Conservation (phyloP, 37 sponge, comb jelly and placozoan genomes). For the Eunapius fragilis region DNA sequence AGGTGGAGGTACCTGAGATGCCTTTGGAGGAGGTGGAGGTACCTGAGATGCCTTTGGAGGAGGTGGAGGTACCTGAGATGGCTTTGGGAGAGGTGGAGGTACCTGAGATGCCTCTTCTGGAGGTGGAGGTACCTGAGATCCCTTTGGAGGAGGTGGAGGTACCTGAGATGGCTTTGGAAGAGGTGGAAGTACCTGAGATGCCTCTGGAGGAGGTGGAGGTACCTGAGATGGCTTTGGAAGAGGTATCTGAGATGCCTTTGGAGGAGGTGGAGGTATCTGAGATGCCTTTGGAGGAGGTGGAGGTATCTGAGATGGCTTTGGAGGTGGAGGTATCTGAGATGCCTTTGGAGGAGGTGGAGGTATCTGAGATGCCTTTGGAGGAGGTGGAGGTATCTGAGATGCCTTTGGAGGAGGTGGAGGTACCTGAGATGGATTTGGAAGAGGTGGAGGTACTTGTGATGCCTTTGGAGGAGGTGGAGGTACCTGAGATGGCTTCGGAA, state of each 20-base stretch:
- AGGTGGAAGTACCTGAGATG: neutral
- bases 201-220: neutral
- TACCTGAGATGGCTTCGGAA: neutral
- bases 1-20: neutral
- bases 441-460: neutral
- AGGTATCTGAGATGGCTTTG: neutral
- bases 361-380: neutral
- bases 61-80: neutral
- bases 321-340: neutral
- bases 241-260: neutral
- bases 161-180: neutral
- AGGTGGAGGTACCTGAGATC: neutral
- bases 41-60: neutral
- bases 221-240: neutral
- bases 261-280: neutral
- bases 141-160: neutral
- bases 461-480: neutral
- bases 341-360: neutral
- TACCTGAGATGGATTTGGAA: neutral
- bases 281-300: neutral
- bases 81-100: neutral
- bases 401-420: neutral
- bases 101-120: neutral
- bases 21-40: neutral
- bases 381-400: neutral